Conservation (phyloP, 2,888 invertebrate genomes). For the Sphaerophoria rueppellii region DNA sequence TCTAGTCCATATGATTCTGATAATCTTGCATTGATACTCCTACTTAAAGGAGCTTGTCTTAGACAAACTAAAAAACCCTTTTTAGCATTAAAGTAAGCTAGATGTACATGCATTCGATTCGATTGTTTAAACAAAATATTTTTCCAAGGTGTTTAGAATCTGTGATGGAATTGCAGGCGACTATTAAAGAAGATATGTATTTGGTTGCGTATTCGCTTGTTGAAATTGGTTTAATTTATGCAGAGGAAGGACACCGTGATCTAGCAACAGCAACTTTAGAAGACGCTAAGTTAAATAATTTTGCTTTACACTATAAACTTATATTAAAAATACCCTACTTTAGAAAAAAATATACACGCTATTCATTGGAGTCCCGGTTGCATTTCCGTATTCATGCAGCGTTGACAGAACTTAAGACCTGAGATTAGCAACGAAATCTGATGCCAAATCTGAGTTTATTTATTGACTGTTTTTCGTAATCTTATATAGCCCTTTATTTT, state of each 20-base stretch:
- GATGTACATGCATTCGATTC: constrained; percentile 49
- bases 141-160: constrained; percentile 76
- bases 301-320: neutral
- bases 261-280: constrained; percentile 89
- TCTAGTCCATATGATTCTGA: constrained; percentile 84
- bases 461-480: too few species aligned
- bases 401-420: constrained; percentile 79
- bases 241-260: constrained; percentile 86
- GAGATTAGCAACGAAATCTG: constrained; percentile 7
- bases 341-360: constrained; percentile 94
- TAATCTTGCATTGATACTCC: constrained; percentile 88
- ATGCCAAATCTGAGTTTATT: too few species aligned
- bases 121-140: neutral
- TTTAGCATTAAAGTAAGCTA: constrained; percentile 88
- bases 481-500: too few species aligned
- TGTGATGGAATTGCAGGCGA: constrained; percentile 85
- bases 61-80: constrained; percentile 89
- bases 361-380: constrained; percentile 92
- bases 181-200: constrained; percentile 91
- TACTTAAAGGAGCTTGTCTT: constrained; percentile 92
- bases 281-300: constrained; percentile 88
- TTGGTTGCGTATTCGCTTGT: constrained; percentile 93
- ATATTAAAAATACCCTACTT: constrained; percentile 76
- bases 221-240: constrained; percentile 92
- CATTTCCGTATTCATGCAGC: constrained; percentile 95